These are phyloP conservation scores for Epinotia ramella DNA, from an alignment of 2,888 invertebrate genomes.

Conservation along the genomic window DNA sequence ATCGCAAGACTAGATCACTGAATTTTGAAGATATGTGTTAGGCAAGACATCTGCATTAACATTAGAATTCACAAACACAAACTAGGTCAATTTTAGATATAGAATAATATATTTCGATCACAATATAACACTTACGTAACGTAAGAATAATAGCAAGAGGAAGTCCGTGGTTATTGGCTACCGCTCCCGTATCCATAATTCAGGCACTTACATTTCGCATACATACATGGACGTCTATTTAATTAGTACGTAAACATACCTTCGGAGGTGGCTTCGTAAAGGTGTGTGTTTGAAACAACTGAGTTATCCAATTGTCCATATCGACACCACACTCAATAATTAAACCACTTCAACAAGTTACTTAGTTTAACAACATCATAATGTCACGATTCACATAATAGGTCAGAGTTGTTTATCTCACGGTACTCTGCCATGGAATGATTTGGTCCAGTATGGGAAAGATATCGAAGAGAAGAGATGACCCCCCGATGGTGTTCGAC, in stretches of 20 bases:
- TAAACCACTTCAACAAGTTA: not conserved
- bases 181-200: too few relatives aligned
- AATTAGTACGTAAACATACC: slow-evolving; percentile 59
- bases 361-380: slow-evolving; percentile 22
- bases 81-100: too few relatives aligned
- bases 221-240: not conserved
- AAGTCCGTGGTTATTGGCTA: too few relatives aligned
- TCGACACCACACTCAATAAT: slow-evolving; percentile 39
- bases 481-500: slow-evolving; percentile 70
- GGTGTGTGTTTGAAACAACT: slow-evolving; percentile 77
- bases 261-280: slow-evolving; percentile 74
- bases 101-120: too few relatives aligned
- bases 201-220: too few relatives aligned
- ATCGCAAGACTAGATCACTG: too few relatives aligned
- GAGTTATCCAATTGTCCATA: slow-evolving; percentile 82
- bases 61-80: too few relatives aligned
- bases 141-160: too few relatives aligned
- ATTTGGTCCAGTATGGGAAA: slow-evolving; percentile 69
- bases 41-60: too few relatives aligned
- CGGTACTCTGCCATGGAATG: slow-evolving; percentile 72
- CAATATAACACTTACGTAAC: too few relatives aligned
- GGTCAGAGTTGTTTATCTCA: slow-evolving; percentile 67
- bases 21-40: too few relatives aligned
- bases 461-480: slow-evolving; percentile 74
- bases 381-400: slow-evolving; percentile 38